Conservation (phyloP, 2,888 invertebrate species). For the Diaphora mendica region DNA sequence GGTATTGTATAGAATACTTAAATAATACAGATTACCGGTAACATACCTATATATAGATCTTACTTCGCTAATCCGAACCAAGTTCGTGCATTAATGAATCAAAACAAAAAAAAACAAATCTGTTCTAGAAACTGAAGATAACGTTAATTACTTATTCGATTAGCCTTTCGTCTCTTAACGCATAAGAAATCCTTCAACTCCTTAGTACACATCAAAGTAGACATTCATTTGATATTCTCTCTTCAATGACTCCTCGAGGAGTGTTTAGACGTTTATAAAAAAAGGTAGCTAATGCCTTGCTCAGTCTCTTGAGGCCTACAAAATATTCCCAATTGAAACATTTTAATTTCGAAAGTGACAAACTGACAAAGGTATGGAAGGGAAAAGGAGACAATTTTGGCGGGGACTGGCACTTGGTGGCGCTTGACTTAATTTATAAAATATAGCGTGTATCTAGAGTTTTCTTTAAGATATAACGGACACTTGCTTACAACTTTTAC, state of each 20-base stretch:
- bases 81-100: neutral
- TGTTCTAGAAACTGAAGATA: neutral
- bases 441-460: neutral
- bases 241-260: slow-evolving; percentile 8
- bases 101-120: neutral
- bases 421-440: slow-evolving; percentile 16
- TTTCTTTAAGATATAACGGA: no score
- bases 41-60: no score
- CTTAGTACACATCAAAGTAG: neutral
- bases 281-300: slow-evolving; percentile 8
- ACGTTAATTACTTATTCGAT: neutral
- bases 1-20: no score
- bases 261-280: slow-evolving; percentile 6
- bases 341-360: slow-evolving; percentile 40
- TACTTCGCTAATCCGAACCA: no score
- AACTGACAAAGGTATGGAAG: slow-evolving; percentile 28
- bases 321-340: slow-evolving; percentile 28
- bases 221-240: neutral
- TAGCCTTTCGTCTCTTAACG: neutral
- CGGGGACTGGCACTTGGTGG: neutral
- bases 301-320: slow-evolving; percentile 12
- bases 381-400: slow-evolving; percentile 22
- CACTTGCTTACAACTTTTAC: no score
- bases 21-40: no score
- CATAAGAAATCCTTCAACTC: neutral